Evolutionary conservation across 2,888 invertebrate genomes (phyloP).

Genomic region (Nematopogon swammerdamellus): DNA sequence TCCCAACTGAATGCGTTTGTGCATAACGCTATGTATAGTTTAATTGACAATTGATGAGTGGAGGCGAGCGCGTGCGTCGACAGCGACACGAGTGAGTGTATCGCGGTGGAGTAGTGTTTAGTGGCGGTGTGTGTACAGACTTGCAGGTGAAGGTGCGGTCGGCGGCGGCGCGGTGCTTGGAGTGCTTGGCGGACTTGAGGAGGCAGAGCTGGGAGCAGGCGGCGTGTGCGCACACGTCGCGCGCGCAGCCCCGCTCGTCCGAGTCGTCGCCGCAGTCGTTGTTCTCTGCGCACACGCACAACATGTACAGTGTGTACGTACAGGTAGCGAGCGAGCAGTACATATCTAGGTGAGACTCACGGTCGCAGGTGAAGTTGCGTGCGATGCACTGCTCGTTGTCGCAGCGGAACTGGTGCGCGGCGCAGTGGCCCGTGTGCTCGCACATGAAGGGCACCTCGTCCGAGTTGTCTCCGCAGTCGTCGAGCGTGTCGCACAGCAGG

Average conservation of each 20-base stretch:
- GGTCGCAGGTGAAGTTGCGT: conserved; percentile 54
- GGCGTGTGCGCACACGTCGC: conserved; percentile 59
- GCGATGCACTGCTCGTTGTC: conserved; percentile 54
- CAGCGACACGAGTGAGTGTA: no score
- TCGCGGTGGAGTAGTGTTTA: no score
- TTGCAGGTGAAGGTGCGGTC: conserved; percentile 25
- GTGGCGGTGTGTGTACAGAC: no score
- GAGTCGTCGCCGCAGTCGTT: conserved; percentile 53
- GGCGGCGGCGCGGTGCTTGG: conserved; percentile 23
- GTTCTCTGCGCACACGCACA: not conserved
- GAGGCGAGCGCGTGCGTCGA: no score
- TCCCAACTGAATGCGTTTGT: no score
- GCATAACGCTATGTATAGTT: no score
- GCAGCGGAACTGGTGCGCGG: conserved; percentile 19
- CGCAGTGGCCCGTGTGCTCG: not conserved
- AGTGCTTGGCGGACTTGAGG: conserved; percentile 51
- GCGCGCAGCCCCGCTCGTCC: conserved; percentile 26
- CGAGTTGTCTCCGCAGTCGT: conserved; percentile 59
- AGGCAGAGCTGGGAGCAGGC: conserved; percentile 78
- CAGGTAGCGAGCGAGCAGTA: no score
- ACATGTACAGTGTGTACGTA: not conserved
- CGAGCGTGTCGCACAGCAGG: conserved; percentile 68
- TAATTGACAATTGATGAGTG: no score
- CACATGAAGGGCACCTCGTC: conserved; percentile 48
- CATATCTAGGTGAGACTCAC: conserved; percentile 17